Evolutionary conservation across 2,113 vertebrate species (phyloP).

Genomic region (human): GRCh38 chr1:14857501-14858000

Average conservation of each 20-base stretch:
- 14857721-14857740: neutral
- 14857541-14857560: too few relatives aligned
- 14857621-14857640: neutral
- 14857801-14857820: neutral
- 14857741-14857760: neutral
- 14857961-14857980: neutral
- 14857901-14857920: neutral
- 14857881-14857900: too few relatives aligned
- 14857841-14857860: rapidly evolving
- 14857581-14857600: rapidly evolving
- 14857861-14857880: neutral
- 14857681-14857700: neutral
- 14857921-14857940: too few relatives aligned
- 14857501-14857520: too few relatives aligned
- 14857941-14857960: too few relatives aligned
- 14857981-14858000: neutral
- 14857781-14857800: neutral
- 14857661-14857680: neutral
- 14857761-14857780: neutral
- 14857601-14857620: neutral
- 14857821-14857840: neutral
- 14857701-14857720: neutral
- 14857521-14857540: too few relatives aligned
- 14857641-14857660: neutral
- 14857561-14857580: too few relatives aligned